Evolutionary conservation across 2,113 vertebrate genomes (phyloP).

Genomic region (Rhabdornis inornatus): DNA sequence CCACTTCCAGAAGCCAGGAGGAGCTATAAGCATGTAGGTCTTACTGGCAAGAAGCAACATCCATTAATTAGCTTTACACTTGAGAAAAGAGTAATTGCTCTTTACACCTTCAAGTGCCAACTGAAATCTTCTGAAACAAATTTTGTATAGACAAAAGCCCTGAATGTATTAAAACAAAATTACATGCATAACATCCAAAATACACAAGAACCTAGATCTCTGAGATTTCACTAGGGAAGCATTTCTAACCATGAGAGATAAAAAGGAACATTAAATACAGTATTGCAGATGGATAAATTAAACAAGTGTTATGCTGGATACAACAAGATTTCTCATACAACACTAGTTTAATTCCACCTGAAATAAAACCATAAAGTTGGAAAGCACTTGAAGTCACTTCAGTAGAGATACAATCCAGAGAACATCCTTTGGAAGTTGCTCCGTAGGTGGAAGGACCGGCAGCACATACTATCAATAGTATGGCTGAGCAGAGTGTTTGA

Average conservation of each 20-base stretch:
- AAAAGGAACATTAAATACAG: not conserved
- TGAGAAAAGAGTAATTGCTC: not conserved
- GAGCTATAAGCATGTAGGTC: slow-evolving; percentile 25
- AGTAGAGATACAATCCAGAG: not conserved
- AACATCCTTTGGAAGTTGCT: not conserved
- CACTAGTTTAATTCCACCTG: not conserved
- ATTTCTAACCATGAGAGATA: not conserved
- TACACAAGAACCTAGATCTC: not conserved
- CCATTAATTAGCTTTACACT: not conserved
- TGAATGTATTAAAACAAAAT: not conserved
- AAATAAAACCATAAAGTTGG: accelerated
- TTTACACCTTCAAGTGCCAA: not conserved
- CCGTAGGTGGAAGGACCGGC: not conserved
- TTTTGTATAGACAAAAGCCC: not conserved
- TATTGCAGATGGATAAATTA: too few relatives aligned
- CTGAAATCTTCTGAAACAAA: not conserved
- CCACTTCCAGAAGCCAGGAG: slow-evolving; percentile 47
- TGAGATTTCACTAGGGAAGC: not conserved
- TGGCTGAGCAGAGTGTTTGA: not conserved
- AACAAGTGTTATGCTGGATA: not conserved
- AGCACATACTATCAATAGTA: not conserved
- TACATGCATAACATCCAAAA: not conserved
- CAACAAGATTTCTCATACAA: not conserved
- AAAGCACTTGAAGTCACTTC: not conserved
- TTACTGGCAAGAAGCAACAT: not conserved